Evolutionary conservation across 1,140 invertebrate genomes (phyloP).

Genomic region (Camponotus floridanus): DNA sequence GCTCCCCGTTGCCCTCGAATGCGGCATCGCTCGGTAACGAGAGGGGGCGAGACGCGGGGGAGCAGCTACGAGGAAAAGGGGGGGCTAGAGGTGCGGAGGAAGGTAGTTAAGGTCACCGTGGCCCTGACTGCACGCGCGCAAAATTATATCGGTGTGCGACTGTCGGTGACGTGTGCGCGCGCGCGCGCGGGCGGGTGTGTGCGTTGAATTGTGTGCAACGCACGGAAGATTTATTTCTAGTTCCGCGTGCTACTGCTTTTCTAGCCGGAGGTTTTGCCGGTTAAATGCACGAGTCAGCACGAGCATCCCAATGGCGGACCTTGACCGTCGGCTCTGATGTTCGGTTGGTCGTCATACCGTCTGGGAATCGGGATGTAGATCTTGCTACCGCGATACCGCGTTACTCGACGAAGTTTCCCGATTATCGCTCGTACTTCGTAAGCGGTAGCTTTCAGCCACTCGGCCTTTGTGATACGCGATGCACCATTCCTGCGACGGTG

Average conservation of each 20-base stretch:
- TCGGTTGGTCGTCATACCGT: conserved; percentile 35
- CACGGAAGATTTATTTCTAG: conserved; percentile 83
- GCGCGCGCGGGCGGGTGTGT: conserved; percentile 13
- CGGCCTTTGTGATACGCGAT: conserved; percentile 11
- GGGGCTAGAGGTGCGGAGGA: conserved; percentile 66
- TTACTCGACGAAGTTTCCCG: conserved; percentile 26
- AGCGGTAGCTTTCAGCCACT: background rate
- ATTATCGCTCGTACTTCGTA: conserved; percentile 32
- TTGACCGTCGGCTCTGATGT: conserved; percentile 56
- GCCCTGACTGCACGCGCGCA: conserved; percentile 85
- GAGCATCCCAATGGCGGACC: conserved; percentile 59
- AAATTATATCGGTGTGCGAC: conserved; percentile 81
- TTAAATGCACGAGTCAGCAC: conserved; percentile 30
- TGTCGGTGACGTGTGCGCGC: conserved; percentile 28
- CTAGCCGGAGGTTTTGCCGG: conserved; percentile 20
- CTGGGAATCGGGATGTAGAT: conserved; percentile 24
- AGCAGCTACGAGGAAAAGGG: conserved; percentile 50
- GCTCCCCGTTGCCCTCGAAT: conserved; percentile 60
- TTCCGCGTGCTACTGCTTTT: conserved; percentile 72
- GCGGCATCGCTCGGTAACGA: conserved; percentile 52
- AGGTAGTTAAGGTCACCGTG: conserved; percentile 84
- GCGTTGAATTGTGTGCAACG: background rate
- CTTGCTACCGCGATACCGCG: conserved; percentile 13
- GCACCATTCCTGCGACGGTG: background rate
- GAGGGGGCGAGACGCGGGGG: conserved; percentile 20